Base-by-base conservation (phyloP, 2,797 vertebrate genomes). In the Scolopax rusticola region DNA sequence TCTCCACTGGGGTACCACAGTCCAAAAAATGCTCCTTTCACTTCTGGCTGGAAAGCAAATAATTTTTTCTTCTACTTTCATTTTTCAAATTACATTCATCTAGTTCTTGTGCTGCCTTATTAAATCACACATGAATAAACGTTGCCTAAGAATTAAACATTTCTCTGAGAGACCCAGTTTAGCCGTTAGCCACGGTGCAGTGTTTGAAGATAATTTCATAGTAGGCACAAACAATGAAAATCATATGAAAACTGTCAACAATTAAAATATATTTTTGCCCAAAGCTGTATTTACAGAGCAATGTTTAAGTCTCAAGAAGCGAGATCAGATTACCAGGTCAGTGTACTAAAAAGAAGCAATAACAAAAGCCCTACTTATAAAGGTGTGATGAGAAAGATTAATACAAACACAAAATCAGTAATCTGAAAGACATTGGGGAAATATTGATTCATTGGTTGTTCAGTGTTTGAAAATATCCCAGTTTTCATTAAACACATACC, bases 331-430 rank as follows among this genome's bases (percentile, higher is more conserved):
- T 95, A 92, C 61, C 38, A 40, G 27, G 65, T 80, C 69, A 28
- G 24, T 30, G 43, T 43, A 71, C 43, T 53, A 76, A 86, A 91
- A 85, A 68, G 93, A 91, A 77, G 65, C 76, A 95, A 86, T 94
- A 95, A 89, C 38, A 67, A 93, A 93, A 94, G 78, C 64, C 38
- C 90, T 45, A 30, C 63, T 87, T 76, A 91, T 28, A 85, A 89
- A 91, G 78, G 69, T 63, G 86, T 60, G 90, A 93, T 90, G 85
- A 54, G 84, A 91, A 94, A 96, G 85, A 95, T 90, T 84, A 96
- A 93, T 64, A 85, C 38, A 89, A 90, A 71, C 75, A 68, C 87
- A 51, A 69, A 93, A 82, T 90, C 84, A 80, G 85, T 73, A 93
- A 93, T 73, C 86, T 93, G 76, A 25, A 93, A 95, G 87, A 67